Evolutionary conservation across 2,888 invertebrate species (phyloP), one percentile per base, ranked within the genome.

Genomic region (Xanthostigma xanthostigma): DNA sequence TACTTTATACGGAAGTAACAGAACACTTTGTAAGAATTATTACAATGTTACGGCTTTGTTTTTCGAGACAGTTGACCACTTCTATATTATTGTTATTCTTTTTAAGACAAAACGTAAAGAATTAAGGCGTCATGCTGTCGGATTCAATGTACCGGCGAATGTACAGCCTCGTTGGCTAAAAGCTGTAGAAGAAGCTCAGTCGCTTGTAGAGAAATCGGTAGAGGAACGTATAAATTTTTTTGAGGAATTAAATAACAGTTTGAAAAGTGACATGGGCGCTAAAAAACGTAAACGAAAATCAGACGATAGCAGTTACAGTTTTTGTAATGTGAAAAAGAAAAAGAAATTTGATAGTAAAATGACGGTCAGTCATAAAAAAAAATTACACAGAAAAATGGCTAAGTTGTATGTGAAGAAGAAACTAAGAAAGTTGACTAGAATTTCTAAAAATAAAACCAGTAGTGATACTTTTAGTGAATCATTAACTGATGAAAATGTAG

Each of bases 131-230:
- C 27, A 27, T 27, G 27, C 27, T 27, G 27, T 27, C 10, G 46
- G 38, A 2, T 46, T 46, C 36, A 27, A n/a, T 17, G 34, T 51
- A 38, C 8, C 41, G n/a, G 70, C 74, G 39, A 67, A 72, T 53
- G 69, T 74, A 53, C 67, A 70, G 55, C 58, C 67, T 3, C 73
- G 75, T 48, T 91, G 91, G 89, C 70, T 74, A 36, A 67, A 72
- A 42, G 88, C 89, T 1, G 77, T 89, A 0, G 70, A 73, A n/a
- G 88, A 89, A 67, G 87, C 88, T 0, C 81, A 82, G 57, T 69
- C 68, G 45, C 69, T 89, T 8, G 64, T 76, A 4, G 60, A 68
- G 10, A 71, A 76, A 59, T 70, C 74, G 11, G 68, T 74, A 49
- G 64, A 73, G 40, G 65, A 78, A n/a, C 71, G 82, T 52, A 68